Conservation (phyloP, 2,797 vertebrate genomes). For the Microhierax caerulescens region DNA sequence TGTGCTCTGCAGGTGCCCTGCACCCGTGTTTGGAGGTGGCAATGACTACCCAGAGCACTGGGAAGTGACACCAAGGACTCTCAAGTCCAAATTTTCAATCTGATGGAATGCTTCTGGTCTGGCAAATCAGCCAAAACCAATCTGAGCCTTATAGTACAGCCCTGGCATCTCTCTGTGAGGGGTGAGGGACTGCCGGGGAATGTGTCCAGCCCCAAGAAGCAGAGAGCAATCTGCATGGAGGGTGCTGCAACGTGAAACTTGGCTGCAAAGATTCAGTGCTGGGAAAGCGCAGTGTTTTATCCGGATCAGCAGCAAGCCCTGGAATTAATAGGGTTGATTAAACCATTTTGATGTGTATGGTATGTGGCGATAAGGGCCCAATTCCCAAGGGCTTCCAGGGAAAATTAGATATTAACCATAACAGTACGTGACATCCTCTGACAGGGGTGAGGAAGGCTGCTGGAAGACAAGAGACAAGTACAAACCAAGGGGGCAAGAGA, state of each 20-base stretch:
- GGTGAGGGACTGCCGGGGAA: not conserved
- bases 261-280: not conserved
- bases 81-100: not conserved
- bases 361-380: conserved; percentile 50
- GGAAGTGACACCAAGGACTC: not conserved
- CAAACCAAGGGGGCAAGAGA: not conserved
- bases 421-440: conserved; percentile 7
- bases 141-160: not conserved
- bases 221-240: not conserved
- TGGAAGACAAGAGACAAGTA: not conserved
- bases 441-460: not conserved
- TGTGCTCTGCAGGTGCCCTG: not conserved
- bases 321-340: conserved; percentile 49
- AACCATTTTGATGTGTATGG: conserved; percentile 30
- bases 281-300: conserved; percentile 21
- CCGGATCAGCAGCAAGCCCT: conserved; percentile 19
- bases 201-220: accelerated
- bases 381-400: not conserved
- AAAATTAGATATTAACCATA: conserved; percentile 40
- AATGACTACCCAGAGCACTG: not conserved
- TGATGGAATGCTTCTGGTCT: not conserved
- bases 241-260: not conserved
- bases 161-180: not conserved
- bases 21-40: accelerated
- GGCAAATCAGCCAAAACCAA: not conserved